These are phyloP conservation scores for Unio pictorum DNA, from an alignment of 2,888 invertebrate genomes.

Conservation along the genomic window DNA sequence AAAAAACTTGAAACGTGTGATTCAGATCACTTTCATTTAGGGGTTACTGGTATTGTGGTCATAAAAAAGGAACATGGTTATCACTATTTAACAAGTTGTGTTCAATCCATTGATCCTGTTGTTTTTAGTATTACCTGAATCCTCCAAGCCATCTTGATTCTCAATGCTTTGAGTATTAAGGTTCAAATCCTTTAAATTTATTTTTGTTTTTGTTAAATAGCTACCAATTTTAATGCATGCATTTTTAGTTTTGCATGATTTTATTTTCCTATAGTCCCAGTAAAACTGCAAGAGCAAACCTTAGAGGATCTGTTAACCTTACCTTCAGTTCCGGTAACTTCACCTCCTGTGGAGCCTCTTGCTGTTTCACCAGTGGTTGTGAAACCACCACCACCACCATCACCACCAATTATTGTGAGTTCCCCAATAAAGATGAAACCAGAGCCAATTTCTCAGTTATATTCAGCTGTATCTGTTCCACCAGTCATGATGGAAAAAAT, in stretches of 20 bases:
- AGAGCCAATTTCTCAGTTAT: conserved; percentile 14
- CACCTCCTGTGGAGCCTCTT: conserved; percentile 18
- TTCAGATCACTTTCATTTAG: too few species aligned
- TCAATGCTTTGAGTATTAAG: not conserved
- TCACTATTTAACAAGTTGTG: too few species aligned
- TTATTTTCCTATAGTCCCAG: conserved; percentile 19
- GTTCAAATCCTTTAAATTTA: conserved; percentile 7
- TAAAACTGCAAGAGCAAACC: conserved; percentile 20
- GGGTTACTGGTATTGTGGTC: too few species aligned
- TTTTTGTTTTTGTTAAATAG: conserved; percentile 9
- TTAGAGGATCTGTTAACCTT: conserved; percentile 14
- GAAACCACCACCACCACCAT: conserved; percentile 24
- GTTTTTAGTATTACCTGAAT: too few species aligned
- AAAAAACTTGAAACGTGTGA: too few species aligned
- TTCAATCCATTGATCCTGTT: too few species aligned
- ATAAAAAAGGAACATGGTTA: too few species aligned
- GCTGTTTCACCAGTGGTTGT: conserved; percentile 14
- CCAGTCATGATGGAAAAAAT: conserved; percentile 13
- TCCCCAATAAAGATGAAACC: conserved; percentile 39
- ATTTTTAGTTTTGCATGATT: conserved; percentile 4
- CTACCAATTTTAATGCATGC: conserved; percentile 9
- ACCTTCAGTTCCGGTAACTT: conserved; percentile 14
- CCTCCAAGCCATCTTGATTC: not conserved
- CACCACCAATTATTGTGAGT: conserved; percentile 47
- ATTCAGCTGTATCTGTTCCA: conserved; percentile 1